Evolutionary conservation across 2,888 invertebrate genomes (phyloP).

Genomic region (Callosobruchus maculatus): DNA sequence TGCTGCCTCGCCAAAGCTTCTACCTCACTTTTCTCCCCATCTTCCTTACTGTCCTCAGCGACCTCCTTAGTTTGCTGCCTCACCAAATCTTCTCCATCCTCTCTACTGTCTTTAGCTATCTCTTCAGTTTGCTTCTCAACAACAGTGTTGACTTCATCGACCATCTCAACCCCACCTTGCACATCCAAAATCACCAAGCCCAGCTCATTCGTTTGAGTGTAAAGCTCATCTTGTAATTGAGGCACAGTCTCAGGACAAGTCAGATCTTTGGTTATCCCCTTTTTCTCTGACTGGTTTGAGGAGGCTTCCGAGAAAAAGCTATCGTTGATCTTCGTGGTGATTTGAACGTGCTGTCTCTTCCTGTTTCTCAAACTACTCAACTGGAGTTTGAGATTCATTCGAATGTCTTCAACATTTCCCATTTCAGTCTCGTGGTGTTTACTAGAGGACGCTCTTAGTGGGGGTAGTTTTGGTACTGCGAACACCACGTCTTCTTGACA

Average conservation of each 20-base stretch:
- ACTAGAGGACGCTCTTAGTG: background rate
- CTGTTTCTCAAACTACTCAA: constrained; percentile 30
- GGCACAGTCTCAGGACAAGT: background rate
- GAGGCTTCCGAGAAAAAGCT: background rate
- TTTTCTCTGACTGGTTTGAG: background rate
- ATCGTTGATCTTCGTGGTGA: background rate
- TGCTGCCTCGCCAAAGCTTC: no score
- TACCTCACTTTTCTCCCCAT: no score
- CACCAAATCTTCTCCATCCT: background rate
- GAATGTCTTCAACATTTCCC: constrained; percentile 25
- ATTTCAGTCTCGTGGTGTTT: background rate
- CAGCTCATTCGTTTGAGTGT: constrained; percentile 22
- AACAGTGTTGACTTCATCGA: constrained; percentile 2
- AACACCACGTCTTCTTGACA: background rate
- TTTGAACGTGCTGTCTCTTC: constrained; percentile 23
- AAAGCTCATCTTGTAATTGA: constrained; percentile 2
- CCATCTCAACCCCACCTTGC: constrained; percentile 24
- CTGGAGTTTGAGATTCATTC: constrained; percentile 33
- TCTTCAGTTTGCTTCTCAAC: no score
- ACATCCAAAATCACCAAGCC: constrained; percentile 24
- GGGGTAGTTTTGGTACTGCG: background rate
- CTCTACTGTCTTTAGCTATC: background rate
- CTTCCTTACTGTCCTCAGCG: no score
- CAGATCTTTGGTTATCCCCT: background rate
- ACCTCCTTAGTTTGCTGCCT: background rate